Evolutionary conservation across 2,888 invertebrate species (phyloP), one percentile per base, ranked within the genome.

Genomic region (Idaea dimidiata): DNA sequence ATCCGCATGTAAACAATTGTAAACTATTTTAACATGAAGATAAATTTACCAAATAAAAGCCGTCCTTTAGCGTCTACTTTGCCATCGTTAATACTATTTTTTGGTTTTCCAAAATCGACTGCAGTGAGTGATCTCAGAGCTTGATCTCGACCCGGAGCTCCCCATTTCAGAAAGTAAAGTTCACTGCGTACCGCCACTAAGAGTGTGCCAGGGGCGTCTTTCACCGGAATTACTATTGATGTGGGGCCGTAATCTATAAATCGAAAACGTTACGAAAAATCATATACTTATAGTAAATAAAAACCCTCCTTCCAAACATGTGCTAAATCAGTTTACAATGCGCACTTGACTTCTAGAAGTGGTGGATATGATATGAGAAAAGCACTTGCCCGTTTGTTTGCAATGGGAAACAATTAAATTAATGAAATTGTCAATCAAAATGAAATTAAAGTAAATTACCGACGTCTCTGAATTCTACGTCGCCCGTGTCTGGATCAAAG

Each of bases 141-240:
- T 10, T 6, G 31, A 14, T 62, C 62, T 17, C 59, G 58, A 1
- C 54, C 59, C 0, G 63, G 53, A 7, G 58, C 62, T 0, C 62
- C 54, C 61, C 64, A 64, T 10, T 64, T 59, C 33, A 62, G n/a
- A 14, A 65, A 16, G 54, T 61, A 65, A 6, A 67, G n/a, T 18
- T 62, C 18, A 8, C 54, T 17, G 0, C 61, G 17, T 7, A 65
- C 54, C 6, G 59, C 61, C 16, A 67, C 60, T 53, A 64, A n/a
- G 59, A 24, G 43, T 61, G 60, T 1, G 58, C 61, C 2, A 61
- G 65, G 31, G 14, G 17, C 17, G 17, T 17, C 8, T 56, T 17
- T 16, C 1, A 56, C 17, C 18, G 56, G 56, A 17, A 56, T 56
- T 4, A 56, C 17, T 5, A 56, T 6, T 6, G 56, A 17, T 17